Percentiles rank a stretch among this genome's conserved stretches.
These are phyloP conservation scores for Whitmania pigra DNA, from an alignment of 1,140 invertebrate species.

Conservation along the genomic window DNA sequence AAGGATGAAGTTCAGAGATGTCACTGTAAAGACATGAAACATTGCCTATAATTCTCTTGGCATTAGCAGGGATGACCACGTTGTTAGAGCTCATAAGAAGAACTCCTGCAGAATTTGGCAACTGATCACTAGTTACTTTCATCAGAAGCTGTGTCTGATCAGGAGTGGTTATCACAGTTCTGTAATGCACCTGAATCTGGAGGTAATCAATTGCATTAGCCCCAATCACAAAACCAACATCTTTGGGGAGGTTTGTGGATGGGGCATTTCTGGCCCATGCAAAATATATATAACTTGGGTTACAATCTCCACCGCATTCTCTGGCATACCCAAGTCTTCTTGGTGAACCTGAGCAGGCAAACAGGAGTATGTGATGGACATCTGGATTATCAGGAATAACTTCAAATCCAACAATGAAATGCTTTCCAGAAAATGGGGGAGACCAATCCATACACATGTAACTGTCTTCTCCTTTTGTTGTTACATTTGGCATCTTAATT, in stretches of 20 bases:
- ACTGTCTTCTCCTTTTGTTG: neutral
- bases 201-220: neutral
- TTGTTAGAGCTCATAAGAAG: neutral
- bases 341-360: slow-evolving; percentile 2
- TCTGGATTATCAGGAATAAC: slow-evolving; percentile 6
- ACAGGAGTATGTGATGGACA: neutral
- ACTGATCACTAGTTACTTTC: neutral
- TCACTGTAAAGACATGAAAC: slow-evolving; percentile 31
- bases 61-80: neutral
- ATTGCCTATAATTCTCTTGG: slow-evolving; percentile 17
- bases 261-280: slow-evolving; percentile 19
- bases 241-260: slow-evolving; percentile 14
- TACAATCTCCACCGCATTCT: neutral
- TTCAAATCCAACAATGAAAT: slow-evolving; percentile 9
- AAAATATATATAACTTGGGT: slow-evolving; percentile 4
- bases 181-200: neutral
- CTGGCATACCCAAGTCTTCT: neutral
- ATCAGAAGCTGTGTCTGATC: neutral
- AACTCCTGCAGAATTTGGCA: neutral
- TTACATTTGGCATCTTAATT: slow-evolving; percentile 1
- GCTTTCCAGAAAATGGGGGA: neutral
- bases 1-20: slow-evolving; percentile 33
- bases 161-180: neutral
- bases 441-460: slow-evolving; percentile 1
- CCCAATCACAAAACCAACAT: slow-evolving; percentile 1